A percentile compares a stretch with the other conserved stretches of the same genome.
Evolutionary conservation across 92 coral and sea anemone genomes (phyloP).

Genomic region (Micromussa lordhowensis): DNA sequence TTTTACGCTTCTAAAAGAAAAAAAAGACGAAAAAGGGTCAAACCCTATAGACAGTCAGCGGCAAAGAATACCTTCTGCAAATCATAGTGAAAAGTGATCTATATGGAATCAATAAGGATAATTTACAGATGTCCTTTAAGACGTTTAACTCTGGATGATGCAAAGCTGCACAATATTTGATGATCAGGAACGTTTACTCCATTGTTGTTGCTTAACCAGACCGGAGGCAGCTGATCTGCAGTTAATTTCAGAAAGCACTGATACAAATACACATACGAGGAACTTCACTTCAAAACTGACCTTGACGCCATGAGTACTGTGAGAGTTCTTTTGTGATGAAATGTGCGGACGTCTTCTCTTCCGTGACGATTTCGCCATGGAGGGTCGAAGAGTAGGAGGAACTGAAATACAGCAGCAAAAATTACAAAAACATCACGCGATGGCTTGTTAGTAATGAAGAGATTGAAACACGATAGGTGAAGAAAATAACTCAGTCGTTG

Average conservation of each 20-base stretch:
- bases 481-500: background rate
- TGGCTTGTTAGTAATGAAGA: background rate
- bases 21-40: background rate
- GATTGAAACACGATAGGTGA: background rate
- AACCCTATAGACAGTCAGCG: background rate
- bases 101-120: background rate
- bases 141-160: background rate
- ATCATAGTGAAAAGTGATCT: background rate
- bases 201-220: background rate
- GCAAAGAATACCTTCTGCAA: background rate
- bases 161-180: no score
- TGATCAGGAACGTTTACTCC: background rate
- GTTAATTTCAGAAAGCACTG: background rate
- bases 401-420: conserved; percentile 49
- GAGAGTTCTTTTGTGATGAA: conserved; percentile 68
- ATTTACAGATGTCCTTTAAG: background rate
- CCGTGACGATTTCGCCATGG: conserved; percentile 63
- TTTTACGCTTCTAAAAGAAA: conserved; percentile 77
- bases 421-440: background rate
- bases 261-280: background rate
- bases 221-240: background rate
- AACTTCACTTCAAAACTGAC: conserved; percentile 1
- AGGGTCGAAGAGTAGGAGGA: conserved; percentile 85
- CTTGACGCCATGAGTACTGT: conserved; percentile 49
- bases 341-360: conserved; percentile 72